These are phyloP conservation scores for Clostera curtula DNA, from an alignment of 2,888 invertebrate species.

Conservation along the genomic window DNA sequence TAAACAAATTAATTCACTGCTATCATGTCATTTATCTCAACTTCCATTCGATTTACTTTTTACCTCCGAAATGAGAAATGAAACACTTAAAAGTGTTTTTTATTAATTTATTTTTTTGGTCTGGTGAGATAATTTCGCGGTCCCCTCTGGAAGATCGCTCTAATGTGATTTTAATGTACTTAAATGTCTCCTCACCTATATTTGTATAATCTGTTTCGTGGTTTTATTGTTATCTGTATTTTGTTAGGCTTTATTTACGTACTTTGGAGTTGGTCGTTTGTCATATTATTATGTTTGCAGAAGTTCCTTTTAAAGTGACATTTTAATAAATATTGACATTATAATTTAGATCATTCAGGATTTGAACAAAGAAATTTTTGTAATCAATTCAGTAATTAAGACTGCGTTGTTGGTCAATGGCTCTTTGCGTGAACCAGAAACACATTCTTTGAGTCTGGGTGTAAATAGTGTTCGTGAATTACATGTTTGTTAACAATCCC, in stretches of 20 bases:
- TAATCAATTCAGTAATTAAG: too few species aligned
- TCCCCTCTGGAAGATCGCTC: slow-evolving; percentile 55
- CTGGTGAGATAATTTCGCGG: slow-evolving; percentile 55
- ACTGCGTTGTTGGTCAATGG: too few species aligned
- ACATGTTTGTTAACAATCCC: too few species aligned
- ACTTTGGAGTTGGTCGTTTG: slow-evolving; percentile 15
- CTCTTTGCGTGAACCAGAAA: too few species aligned
- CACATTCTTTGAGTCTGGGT: too few species aligned
- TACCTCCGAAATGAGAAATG: slow-evolving; percentile 47
- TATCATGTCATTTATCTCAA: slow-evolving; percentile 38
- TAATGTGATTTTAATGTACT: slow-evolving; percentile 75
- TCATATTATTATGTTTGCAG: neutral
- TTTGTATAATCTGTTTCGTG: slow-evolving; percentile 51
- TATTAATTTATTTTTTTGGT: slow-evolving; percentile 65
- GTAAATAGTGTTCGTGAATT: too few species aligned
- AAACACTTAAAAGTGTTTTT: slow-evolving; percentile 49
- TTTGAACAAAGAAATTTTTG: too few species aligned
- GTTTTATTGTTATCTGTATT: slow-evolving; percentile 28
- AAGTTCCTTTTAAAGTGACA: too few species aligned
- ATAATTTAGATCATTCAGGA: too few species aligned
- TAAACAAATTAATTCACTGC: slow-evolving; percentile 18
- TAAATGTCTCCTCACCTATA: slow-evolving; percentile 57
- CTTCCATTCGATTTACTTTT: slow-evolving; percentile 67
- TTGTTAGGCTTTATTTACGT: slow-evolving; percentile 27
- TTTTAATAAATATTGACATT: too few species aligned